Percentiles rank a stretch among this genome's conserved stretches.
phyloP scores from a whole-genome alignment of 2,888 invertebrate species.

The Agrochola litura region DNA sequence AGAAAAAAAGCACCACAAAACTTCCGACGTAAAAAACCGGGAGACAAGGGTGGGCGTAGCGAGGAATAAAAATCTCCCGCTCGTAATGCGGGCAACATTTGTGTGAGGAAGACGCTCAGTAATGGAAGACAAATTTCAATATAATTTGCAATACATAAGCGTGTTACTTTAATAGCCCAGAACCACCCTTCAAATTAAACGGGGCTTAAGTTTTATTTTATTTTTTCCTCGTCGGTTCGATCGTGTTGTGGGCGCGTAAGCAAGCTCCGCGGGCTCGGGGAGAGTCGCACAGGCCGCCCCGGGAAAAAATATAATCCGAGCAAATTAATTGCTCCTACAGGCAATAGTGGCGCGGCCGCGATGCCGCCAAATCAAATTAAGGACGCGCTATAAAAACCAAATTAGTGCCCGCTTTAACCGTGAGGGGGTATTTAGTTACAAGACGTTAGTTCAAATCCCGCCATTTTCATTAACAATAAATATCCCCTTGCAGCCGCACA shows the following conservation, averaged over 20 bases:
- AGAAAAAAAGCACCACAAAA: slow-evolving; percentile 89
- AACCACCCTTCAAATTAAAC: slow-evolving; percentile 91
- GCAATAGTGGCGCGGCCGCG: slow-evolving; percentile 89
- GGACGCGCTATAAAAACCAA: slow-evolving; percentile 91
- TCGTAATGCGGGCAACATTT: slow-evolving; percentile 91
- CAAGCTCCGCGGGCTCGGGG: slow-evolving; percentile 72
- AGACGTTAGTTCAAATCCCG: slow-evolving; percentile 91
- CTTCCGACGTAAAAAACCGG: slow-evolving; percentile 89
- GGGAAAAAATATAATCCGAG: slow-evolving; percentile 90
- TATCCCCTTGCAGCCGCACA: slow-evolving; percentile 89
- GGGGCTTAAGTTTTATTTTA: slow-evolving; percentile 91
- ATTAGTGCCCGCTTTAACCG: slow-evolving; percentile 91
- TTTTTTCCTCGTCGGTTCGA: slow-evolving; percentile 88
- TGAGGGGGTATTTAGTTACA: slow-evolving; percentile 91
- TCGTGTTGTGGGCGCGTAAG: slow-evolving; percentile 82
- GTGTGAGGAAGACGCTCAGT: slow-evolving; percentile 90
- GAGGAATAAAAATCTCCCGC: slow-evolving; percentile 89
- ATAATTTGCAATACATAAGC: slow-evolving; percentile 91
- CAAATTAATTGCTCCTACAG: slow-evolving; percentile 90
- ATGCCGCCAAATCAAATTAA: slow-evolving; percentile 91
- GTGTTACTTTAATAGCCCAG: slow-evolving; percentile 91
- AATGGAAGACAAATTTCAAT: slow-evolving; percentile 91
- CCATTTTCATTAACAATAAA: slow-evolving; percentile 91
- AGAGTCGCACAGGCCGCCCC: slow-evolving; percentile 77
- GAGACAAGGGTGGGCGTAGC: slow-evolving; percentile 89